These are phyloP conservation scores for Bergia sp. DNA, from an alignment of 92 coral and sea anemone genomes.

Conservation along the genomic window DNA sequence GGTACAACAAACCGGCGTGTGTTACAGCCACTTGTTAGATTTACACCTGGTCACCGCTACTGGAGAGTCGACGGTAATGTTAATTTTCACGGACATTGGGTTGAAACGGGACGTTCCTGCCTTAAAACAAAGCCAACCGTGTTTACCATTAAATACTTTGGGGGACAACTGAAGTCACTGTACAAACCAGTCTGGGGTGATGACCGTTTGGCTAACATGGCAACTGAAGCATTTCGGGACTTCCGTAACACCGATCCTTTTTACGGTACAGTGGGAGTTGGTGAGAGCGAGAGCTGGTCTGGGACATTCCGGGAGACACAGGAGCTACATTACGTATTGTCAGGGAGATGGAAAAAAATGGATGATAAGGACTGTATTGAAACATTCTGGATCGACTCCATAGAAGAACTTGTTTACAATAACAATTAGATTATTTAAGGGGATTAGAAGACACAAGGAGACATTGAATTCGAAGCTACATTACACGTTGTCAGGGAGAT, in stretches of 20 bases:
- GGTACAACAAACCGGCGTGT: neutral
- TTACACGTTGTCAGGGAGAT: neutral
- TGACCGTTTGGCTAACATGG: neutral
- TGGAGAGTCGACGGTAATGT: neutral
- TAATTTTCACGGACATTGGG: neutral
- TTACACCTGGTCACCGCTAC: neutral
- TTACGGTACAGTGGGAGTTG: neutral
- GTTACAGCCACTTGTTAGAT: neutral
- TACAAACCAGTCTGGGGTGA: constrained; percentile 8
- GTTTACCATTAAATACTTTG: neutral
- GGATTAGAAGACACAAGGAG: neutral
- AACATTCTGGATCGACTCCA: constrained; percentile 15
- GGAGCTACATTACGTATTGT: neutral
- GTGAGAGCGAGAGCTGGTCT: constrained; percentile 6
- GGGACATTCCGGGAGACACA: neutral
- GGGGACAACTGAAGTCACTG: neutral
- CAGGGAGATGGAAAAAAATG: neutral
- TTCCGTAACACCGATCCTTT: neutral
- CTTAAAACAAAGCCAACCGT: neutral
- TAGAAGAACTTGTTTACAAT: constrained; percentile 1
- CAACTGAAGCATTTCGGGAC: constrained; percentile 2
- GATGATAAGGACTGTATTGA: neutral
- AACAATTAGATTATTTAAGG: neutral
- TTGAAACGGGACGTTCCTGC: neutral
- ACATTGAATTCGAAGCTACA: too few species aligned